These are phyloP conservation scores for Globia sparganii DNA, from an alignment of 2,888 invertebrate species.

Conservation along the genomic window DNA sequence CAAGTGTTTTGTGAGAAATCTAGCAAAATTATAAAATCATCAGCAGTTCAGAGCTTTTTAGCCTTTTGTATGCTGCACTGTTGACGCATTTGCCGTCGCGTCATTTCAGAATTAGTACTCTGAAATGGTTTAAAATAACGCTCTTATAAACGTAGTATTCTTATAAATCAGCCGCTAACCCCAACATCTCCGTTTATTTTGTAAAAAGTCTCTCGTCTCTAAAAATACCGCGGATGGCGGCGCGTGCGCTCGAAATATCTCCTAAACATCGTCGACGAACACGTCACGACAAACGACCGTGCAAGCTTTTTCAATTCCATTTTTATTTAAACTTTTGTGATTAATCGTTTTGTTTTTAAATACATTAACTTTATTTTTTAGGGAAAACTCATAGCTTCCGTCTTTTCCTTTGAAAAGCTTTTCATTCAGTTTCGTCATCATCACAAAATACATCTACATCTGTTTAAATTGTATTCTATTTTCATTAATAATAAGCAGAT, in stretches of 20 bases:
- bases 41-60: not conserved
- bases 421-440: conserved; percentile 10
- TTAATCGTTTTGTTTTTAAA: conserved; percentile 60
- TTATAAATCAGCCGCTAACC: conserved; percentile 82
- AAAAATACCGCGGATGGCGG: conserved; percentile 86
- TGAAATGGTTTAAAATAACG: conserved; percentile 40
- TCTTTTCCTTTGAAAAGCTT: conserved; percentile 5
- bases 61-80: not conserved
- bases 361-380: conserved; percentile 29
- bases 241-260: conserved; percentile 85
- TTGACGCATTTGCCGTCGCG: not conserved
- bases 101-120: conserved; percentile 17
- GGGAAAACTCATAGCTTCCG: conserved; percentile 9
- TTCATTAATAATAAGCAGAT: conserved; percentile 31
- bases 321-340: conserved; percentile 60
- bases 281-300: conserved; percentile 73
- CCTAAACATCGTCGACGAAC: conserved; percentile 76
- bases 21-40: not conserved
- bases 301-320: conserved; percentile 63
- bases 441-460: conserved; percentile 19
- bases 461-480: conserved; percentile 33
- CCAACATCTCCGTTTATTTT: conserved; percentile 86
- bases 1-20: conserved; percentile 3
- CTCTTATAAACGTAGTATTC: conserved; percentile 59
- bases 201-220: conserved; percentile 88